Conservation (phyloP, 1,140 invertebrate species). For the Megathymus violae region DNA sequence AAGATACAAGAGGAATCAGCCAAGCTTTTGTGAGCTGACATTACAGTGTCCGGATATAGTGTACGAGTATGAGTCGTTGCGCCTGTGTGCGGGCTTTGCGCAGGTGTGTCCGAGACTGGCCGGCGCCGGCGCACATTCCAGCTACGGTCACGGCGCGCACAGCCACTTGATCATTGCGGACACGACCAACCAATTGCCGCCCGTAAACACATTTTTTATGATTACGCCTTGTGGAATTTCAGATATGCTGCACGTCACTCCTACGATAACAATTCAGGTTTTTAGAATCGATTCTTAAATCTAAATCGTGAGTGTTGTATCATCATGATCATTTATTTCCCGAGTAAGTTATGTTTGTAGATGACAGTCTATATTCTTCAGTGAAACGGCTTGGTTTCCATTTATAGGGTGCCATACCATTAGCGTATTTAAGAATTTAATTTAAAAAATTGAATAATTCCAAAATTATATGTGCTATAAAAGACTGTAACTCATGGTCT, state of each 20-base stretch:
- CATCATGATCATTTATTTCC: too few relatives aligned
- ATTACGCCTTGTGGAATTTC: constrained; percentile 16
- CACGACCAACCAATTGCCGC: constrained; percentile 38
- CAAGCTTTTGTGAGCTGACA: constrained; percentile 20
- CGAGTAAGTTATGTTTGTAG: too few relatives aligned
- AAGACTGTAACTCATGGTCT: too few relatives aligned
- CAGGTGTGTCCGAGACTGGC: constrained; percentile 79
- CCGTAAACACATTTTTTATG: constrained; percentile 30
- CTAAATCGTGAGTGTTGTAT: too few relatives aligned
- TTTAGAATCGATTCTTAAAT: constrained; percentile 42
- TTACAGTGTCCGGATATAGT: constrained; percentile 18
- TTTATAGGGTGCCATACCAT: too few relatives aligned
- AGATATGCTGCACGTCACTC: background rate
- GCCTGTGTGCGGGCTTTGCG: constrained; percentile 52
- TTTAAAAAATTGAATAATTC: too few relatives aligned
- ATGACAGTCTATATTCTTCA: too few relatives aligned
- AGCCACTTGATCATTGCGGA: constrained; percentile 50
- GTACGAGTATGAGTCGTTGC: constrained; percentile 51
- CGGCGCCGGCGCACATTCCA: constrained; percentile 78
- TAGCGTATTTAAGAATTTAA: too few relatives aligned
- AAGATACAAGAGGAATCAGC: background rate
- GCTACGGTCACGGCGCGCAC: constrained; percentile 48
- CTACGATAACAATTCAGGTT: background rate
- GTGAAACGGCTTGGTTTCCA: too few relatives aligned
- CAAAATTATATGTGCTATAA: too few relatives aligned